phyloP scores from a whole-genome alignment of 2,888 invertebrate genomes.

The Scrobipalpa atriplicella region DNA sequence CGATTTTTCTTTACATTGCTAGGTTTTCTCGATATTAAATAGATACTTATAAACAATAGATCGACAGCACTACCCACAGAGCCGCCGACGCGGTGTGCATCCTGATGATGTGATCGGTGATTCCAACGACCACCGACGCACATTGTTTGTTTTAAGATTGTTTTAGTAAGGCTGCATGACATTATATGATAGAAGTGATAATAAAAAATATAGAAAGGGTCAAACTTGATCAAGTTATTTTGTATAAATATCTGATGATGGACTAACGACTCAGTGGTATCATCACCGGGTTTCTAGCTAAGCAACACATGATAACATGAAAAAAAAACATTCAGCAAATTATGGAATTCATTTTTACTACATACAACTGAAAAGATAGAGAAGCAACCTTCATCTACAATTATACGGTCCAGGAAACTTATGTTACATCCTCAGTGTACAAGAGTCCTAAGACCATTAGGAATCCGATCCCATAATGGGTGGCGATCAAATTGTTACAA shows the following conservation, averaged over 20 bases:
- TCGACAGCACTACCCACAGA: not conserved
- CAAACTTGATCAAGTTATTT: too few species aligned
- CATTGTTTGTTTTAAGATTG: conserved; percentile 7
- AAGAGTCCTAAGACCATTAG: not conserved
- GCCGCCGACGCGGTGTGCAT: conserved; percentile 5
- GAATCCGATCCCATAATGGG: conserved; percentile 1
- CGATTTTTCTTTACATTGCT: not conserved
- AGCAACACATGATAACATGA: too few species aligned
- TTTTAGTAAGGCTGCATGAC: not conserved
- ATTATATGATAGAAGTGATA: too few species aligned
- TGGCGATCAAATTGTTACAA: conserved; percentile 41
- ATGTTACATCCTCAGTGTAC: not conserved
- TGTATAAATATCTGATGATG: too few species aligned
- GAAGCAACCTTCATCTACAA: not conserved
- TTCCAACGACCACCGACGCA: conserved; percentile 2
- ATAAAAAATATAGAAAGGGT: too few species aligned
- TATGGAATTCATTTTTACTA: too few species aligned
- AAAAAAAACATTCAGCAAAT: too few species aligned
- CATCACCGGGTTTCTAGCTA: too few species aligned
- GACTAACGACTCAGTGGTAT: too few species aligned
- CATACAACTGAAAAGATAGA: too few species aligned
- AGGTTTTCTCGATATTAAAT: not conserved
- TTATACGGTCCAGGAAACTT: not conserved
- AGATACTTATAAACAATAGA: not conserved
- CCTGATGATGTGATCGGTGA: conserved; percentile 21